Conservation (phyloP, 2,113 vertebrate genomes). For the Pterophyllum scalare region DNA sequence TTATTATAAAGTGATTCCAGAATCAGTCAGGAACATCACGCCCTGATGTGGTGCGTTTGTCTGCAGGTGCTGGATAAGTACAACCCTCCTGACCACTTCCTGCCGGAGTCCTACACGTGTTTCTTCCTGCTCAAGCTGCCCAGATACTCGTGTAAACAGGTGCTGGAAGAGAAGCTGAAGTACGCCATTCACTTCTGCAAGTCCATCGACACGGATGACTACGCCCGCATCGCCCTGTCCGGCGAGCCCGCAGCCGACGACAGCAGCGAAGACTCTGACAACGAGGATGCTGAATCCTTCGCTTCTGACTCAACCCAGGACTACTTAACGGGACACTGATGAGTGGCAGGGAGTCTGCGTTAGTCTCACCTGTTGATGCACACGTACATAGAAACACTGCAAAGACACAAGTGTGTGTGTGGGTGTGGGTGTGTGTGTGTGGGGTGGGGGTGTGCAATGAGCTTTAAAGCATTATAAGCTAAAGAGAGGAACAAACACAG, state of each 20-base stretch:
- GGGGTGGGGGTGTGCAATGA: constrained; percentile 74
- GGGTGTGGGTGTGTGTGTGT: constrained; percentile 42
- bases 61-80: constrained; percentile 96
- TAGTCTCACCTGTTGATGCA: constrained; percentile 49
- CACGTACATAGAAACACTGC: constrained; percentile 56
- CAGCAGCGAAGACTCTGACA: constrained; percentile 96
- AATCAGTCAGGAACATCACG: too few species aligned
- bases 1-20: too few species aligned
- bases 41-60: background rate
- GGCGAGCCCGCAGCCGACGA: constrained; percentile 94
- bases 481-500: constrained; percentile 61
- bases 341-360: constrained; percentile 41
- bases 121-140: constrained; percentile 99
- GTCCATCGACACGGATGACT: constrained; percentile 98
- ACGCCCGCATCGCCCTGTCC: constrained; percentile 94
- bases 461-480: constrained; percentile 78
- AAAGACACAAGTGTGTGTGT: constrained; percentile 66
- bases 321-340: constrained; percentile 95
- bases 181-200: constrained; percentile 99
- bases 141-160: constrained; percentile 95
- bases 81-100: constrained; percentile 97
- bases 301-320: constrained; percentile 98
- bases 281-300: constrained; percentile 98
- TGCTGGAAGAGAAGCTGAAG: constrained; percentile 97
- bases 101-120: constrained; percentile 98